Evolutionary conservation across 1,140 invertebrate genomes (phyloP), one percentile per base, ranked within the genome.

Genomic region (Zaprionus kolodkinae): DNA sequence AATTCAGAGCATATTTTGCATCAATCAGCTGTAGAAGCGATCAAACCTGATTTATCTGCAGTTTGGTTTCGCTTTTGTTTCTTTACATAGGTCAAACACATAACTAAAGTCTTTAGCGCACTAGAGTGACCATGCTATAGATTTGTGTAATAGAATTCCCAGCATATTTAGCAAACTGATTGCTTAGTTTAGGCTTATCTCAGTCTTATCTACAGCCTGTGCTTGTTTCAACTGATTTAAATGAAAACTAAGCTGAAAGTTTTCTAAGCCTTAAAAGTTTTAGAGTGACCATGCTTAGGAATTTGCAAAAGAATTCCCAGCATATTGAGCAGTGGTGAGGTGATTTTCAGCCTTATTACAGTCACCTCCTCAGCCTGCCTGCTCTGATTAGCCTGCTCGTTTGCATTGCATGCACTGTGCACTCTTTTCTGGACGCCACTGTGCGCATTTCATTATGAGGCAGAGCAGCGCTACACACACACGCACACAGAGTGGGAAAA

Each of bases 341-440:
- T 2, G 21, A 21, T 1, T 21, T 21, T 21, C 1, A 21, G 21
- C 21, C 21, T 2, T 1, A 21, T 1, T 21, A 2, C 21, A 21
- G 21, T 21, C 21, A 21, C 21, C 21, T 21, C 21, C 2, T 21
- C 21, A 21, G 21, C 21, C 21, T 21, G 21, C 21, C 21, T 21
- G 21, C 21, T 21, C 21, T 21, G 7, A 56, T 38, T 60, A 38
- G 17, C 15, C 36, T 60, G 4, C 17, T 50, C 17, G 1, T 12
- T 50, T 17, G 36, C 52, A 40, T 56, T 33, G 27, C 4, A 10
- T 21, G 43, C 3, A 36, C 11, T 17, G 1, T 45, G 56, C 69
- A 65, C 62, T 43, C 50, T 66, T 55, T 52, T 7, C 17, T 33
- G 61, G 73, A 72, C 69, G 48, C 56, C 38, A 72, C 69, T 76